Percentiles rank a stretch among this genome's conserved stretches.
Evolutionary conservation across 2,113 vertebrate species (phyloP).

Genomic region (Copsychus sechellarum): DNA sequence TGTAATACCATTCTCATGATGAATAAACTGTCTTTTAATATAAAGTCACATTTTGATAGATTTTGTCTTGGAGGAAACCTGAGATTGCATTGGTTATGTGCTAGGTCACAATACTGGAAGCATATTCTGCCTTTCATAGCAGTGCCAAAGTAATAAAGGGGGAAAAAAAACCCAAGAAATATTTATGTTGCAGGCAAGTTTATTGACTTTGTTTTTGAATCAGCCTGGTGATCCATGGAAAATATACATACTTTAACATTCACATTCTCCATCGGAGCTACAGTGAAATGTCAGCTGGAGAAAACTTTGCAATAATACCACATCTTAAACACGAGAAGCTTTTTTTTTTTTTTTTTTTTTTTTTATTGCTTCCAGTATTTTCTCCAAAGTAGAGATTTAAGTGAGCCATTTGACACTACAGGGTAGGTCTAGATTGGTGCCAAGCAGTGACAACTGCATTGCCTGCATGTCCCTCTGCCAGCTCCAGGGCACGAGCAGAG

Average conservation of each 20-base stretch:
- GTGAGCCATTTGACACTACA: neutral
- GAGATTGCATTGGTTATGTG: neutral
- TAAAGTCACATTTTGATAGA: neutral
- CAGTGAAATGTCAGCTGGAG: neutral
- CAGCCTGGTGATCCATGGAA: constrained; percentile 4
- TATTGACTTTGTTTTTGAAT: constrained; percentile 5
- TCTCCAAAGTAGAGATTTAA: neutral
- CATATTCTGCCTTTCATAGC: neutral
- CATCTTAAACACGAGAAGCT: neutral
- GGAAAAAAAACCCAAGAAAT: neutral
- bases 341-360: no score
- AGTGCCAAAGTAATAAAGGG: neutral
- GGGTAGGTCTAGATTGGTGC: neutral
- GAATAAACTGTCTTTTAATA: neutral
- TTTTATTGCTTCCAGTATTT: neutral
- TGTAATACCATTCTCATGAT: neutral
- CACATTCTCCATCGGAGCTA: neutral
- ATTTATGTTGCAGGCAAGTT: neutral
- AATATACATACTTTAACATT: constrained; percentile 10
- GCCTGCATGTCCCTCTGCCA: neutral
- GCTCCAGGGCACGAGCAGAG: neutral
- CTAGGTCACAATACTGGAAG: neutral
- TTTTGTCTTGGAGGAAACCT: neutral
- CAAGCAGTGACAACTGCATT: fast-evolving
- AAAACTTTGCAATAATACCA: neutral